phyloP scores from a whole-genome alignment of 2,113 vertebrate species.

The Chionis minor region DNA sequence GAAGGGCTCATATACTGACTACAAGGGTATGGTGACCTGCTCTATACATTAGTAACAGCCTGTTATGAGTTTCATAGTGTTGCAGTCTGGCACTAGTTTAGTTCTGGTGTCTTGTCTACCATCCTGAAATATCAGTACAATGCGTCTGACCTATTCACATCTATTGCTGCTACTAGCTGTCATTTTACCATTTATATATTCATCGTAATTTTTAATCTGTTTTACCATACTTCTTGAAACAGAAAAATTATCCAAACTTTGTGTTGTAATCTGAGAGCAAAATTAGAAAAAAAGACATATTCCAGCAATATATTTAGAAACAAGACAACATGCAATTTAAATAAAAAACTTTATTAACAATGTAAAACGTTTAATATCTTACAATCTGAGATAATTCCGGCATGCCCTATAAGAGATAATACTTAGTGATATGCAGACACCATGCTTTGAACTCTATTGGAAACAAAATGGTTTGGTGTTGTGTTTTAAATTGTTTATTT shows the following conservation, averaged over 20 bases:
- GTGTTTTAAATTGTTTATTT: conserved; percentile 64
- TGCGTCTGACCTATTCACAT: not conserved
- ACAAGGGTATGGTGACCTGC: not conserved
- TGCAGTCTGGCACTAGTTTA: not conserved
- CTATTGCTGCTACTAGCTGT: not conserved
- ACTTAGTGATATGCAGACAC: conserved; percentile 79
- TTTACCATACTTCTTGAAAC: not conserved
- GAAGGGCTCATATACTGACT: not conserved
- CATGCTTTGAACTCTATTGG: conserved; percentile 78
- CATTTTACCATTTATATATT: not conserved
- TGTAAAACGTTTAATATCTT: conserved; percentile 86
- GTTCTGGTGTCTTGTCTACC: not conserved
- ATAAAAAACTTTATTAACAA: conserved; percentile 91
- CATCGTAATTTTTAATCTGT: not conserved
- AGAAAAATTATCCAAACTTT: conserved; percentile 12
- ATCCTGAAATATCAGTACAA: not conserved
- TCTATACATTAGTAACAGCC: not conserved
- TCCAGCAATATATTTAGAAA: conserved; percentile 54
- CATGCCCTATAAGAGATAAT: conserved; percentile 82
- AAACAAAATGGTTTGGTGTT: conserved; percentile 69
- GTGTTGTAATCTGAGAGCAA: not conserved
- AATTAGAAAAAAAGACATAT: not conserved
- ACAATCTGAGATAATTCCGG: conserved; percentile 80
- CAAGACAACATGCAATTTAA: conserved; percentile 68
- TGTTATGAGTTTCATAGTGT: not conserved